Evolutionary conservation across 2,113 vertebrate species (phyloP), one percentile per base, ranked within the genome.

Genomic region (Buteo buteo): DNA sequence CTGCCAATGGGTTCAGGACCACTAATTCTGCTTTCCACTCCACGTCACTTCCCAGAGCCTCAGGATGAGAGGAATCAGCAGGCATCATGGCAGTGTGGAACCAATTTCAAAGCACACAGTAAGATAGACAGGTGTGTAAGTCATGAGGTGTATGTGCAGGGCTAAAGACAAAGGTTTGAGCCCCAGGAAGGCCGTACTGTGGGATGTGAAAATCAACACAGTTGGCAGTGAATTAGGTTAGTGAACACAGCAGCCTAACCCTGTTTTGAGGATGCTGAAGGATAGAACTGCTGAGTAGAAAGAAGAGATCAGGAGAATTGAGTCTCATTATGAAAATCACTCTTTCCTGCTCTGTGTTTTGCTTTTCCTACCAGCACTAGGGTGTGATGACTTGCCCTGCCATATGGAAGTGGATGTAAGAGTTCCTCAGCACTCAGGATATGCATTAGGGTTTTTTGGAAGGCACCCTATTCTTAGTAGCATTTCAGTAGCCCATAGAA

Each of bases 21-120:
- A 59, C 78, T 87, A 83, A 93, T 64, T 93, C n/a, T 47, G 18
- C 49, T 91, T 93, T 95, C 77, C 50, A 85, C 81, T 95, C 86
- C 78, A 76, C 32, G 71, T 88, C 59, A 3, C 82, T 95, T 96
- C 52, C 67, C 34, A 58, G 64, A 96, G 82, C 79, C 82, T 93
- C 50, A 71, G 66, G 76, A 84, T 82, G 90, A 80, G 59, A 49
- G 26, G 34, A 80, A 81, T 84, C 93, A 86, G 72, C 94, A 86
- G 91, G 89, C 71, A 74, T 80, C 67, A 25, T 11, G 28, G n/a
- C 61, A 88, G n/a, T 14, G 38, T 18, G 54, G 70, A 82, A 82
- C 73, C 71, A 82, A 5, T 94, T 95, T 85, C 70, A 44, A 74
- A 92, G 82, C 57, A 58, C 21, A 11, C 52, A 70, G 66, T 69